Percentiles rank a stretch among this genome's conserved stretches.
Conservation (phyloP, 2,113 vertebrate genomes). For the Vulpes vulpes region DNA sequence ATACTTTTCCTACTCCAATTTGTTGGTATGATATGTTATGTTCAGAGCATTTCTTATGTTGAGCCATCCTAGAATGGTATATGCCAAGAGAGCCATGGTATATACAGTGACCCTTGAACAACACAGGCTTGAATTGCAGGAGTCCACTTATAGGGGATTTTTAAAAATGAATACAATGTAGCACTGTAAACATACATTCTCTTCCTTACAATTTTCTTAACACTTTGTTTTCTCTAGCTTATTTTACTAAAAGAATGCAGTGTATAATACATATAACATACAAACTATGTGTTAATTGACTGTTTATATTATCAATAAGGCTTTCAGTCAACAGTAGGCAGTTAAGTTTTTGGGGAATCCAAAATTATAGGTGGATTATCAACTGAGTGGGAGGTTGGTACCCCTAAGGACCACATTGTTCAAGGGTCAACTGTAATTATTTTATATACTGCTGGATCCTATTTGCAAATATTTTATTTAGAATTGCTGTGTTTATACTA, state of each 20-base stretch:
- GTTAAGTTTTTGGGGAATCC: background rate
- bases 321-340: background rate
- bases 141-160: background rate
- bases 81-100: background rate
- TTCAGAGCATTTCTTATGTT: background rate
- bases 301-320: background rate
- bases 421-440: background rate
- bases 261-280: background rate
- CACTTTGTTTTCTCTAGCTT: background rate
- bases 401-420: background rate
- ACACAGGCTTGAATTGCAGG: background rate
- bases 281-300: background rate
- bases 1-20: background rate
- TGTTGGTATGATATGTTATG: background rate
- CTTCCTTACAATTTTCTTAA: background rate
- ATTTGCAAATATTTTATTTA: conserved; percentile 15
- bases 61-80: background rate
- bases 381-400: background rate
- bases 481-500: background rate
- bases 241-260: background rate
- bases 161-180: background rate
- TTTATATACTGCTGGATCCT: background rate
- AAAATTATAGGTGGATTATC: background rate
- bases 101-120: background rate
- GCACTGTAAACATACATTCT: background rate